These are phyloP conservation scores for Suillia variegata DNA, from an alignment of 2,888 invertebrate genomes.

Conservation along the genomic window DNA sequence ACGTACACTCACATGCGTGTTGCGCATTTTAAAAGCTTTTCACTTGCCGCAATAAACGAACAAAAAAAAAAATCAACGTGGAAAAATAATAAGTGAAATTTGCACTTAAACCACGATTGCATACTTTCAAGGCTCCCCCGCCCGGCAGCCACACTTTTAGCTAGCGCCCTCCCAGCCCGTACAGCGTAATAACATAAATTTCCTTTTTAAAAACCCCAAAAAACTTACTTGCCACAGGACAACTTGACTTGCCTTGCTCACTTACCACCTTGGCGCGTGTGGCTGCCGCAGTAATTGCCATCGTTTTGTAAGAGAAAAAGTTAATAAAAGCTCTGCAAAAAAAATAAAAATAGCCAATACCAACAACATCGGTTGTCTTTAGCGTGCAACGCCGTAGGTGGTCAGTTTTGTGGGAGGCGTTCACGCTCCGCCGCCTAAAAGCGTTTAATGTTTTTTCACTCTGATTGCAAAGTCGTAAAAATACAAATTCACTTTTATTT, in stretches of 20 bases:
- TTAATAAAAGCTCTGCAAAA: no score
- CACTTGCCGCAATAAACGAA: no score
- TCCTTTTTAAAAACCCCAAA: neutral
- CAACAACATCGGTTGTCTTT: no score
- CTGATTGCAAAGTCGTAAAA: slow-evolving; percentile 9
- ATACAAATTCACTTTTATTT: neutral
- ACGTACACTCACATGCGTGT: neutral
- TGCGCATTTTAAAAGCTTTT: neutral
- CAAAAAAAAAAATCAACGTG: no score
- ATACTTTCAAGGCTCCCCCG: no score
- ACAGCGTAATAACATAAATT: neutral
- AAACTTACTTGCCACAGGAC: neutral
- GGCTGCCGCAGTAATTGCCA: neutral
- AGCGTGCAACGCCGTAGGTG: no score
- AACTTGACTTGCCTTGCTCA: neutral
- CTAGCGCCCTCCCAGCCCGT: no score
- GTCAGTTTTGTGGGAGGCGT: no score
- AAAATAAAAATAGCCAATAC: no score
- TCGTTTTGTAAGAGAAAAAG: neutral
- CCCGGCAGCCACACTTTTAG: neutral
- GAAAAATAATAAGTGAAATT: slow-evolving; percentile 1
- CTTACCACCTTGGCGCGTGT: neutral
- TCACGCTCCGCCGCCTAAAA: no score
- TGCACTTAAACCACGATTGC: slow-evolving; percentile 6
- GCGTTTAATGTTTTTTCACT: slow-evolving; percentile 9